Evolutionary conservation across 2,888 invertebrate genomes (phyloP).

Genomic region (Athalia rosae): DNA sequence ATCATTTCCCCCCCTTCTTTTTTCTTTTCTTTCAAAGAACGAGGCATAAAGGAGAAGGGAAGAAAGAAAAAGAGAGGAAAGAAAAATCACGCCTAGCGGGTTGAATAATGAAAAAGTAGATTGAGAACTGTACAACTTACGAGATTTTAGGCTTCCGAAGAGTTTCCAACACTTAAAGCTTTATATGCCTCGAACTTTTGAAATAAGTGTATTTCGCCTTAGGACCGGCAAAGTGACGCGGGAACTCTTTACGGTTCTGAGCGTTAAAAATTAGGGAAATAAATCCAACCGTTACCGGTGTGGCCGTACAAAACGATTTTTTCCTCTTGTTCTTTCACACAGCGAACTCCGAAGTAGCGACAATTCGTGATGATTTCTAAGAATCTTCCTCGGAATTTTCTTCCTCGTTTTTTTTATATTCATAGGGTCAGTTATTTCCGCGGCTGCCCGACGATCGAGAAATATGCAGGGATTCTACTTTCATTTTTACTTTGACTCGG

Average conservation of each 20-base stretch:
- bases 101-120: no score
- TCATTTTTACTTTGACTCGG: background rate
- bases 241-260: background rate
- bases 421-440: no score
- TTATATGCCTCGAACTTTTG: no score
- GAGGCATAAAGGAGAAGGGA: conserved; percentile 23
- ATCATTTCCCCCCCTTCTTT: no score
- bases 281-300: conserved; percentile 11
- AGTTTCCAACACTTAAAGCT: no score
- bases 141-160: no score
- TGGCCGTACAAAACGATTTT: background rate
- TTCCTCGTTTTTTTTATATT: background rate
- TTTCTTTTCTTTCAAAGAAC: background rate
- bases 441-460: no score
- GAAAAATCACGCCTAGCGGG: background rate
- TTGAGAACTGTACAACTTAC: no score
- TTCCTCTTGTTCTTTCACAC: background rate
- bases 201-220: background rate
- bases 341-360: background rate
- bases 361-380: background rate
- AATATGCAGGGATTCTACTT: no score
- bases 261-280: conserved; percentile 37
- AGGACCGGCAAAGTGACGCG: conserved; percentile 24
- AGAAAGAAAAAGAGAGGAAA: background rate
- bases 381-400: background rate